Conservation (phyloP, 2,797 vertebrate species). For the Zalophus californianus region DNA sequence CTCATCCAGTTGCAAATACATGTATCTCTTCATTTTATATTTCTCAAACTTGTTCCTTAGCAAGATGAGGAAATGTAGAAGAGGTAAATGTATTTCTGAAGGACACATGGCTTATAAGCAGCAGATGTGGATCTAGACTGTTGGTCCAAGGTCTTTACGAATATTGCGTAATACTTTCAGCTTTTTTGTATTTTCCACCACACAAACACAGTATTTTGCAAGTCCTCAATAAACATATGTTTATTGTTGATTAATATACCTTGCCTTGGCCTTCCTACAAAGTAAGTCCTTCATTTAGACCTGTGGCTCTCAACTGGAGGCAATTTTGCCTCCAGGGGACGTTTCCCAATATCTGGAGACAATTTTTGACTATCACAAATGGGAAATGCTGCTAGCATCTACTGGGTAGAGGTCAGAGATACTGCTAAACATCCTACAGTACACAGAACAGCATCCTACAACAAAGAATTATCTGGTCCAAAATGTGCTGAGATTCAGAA, state of each 20-base stretch:
- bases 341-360: background rate
- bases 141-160: background rate
- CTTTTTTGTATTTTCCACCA: background rate
- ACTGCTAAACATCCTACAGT: background rate
- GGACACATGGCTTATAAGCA: background rate
- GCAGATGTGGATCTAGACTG: background rate
- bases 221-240: background rate
- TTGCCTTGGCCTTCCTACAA: background rate
- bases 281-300: background rate
- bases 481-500: constrained; percentile 33
- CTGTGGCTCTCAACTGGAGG: background rate
- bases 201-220: background rate
- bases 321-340: background rate
- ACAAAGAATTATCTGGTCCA: background rate
- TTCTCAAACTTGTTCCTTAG: background rate
- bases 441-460: background rate
- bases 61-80: background rate
- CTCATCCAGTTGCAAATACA: background rate
- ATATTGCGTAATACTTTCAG: background rate
- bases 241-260: background rate
- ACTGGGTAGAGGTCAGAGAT: background rate
- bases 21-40: background rate
- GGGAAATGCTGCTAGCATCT: background rate
- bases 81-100: background rate
- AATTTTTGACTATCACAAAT: constrained; percentile 3